These are phyloP conservation scores for Oryzaephilus surinamensis DNA, from an alignment of 1,140 invertebrate species.

Conservation along the genomic window DNA sequence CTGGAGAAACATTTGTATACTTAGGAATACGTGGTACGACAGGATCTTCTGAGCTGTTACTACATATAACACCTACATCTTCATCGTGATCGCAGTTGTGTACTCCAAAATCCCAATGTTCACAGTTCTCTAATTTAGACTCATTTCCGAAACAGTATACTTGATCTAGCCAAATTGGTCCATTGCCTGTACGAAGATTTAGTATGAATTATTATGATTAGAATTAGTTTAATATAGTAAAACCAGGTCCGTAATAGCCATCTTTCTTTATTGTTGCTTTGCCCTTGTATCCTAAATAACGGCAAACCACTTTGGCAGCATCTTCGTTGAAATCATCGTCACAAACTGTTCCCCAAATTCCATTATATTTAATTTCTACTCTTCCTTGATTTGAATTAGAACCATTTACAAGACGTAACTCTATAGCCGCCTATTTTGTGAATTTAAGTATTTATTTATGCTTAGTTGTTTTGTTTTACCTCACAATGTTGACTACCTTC, in stretches of 20 bases:
- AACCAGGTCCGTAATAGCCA: constrained; percentile 38
- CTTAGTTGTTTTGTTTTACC: too few species aligned
- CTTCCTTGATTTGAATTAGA: constrained; percentile 47
- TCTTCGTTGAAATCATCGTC: constrained; percentile 63
- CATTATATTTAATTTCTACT: constrained; percentile 57
- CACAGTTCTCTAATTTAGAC: constrained; percentile 48
- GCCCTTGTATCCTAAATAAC: constrained; percentile 49
- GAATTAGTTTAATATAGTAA: not conserved
- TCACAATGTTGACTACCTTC: constrained; percentile 50
- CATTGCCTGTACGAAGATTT: constrained; percentile 35
- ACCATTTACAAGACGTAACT: constrained; percentile 52
- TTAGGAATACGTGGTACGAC: not conserved
- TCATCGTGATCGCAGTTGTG: constrained; percentile 66
- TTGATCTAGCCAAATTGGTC: constrained; percentile 66
- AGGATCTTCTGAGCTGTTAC: constrained; percentile 6
- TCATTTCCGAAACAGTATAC: constrained; percentile 62
- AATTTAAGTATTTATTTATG: constrained; percentile 1
- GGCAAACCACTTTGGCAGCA: constrained; percentile 56
- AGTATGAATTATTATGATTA: constrained; percentile 2
- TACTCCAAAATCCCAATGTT: constrained; percentile 55
- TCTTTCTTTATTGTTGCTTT: constrained; percentile 42
- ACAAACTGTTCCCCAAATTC: constrained; percentile 68
- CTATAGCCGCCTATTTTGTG: constrained; percentile 39
- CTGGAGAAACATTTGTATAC: too few species aligned
- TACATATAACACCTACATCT: constrained; percentile 59